phyloP scores from a whole-genome alignment of 2,797 vertebrate species.

The Anniella stebbinsi region DNA sequence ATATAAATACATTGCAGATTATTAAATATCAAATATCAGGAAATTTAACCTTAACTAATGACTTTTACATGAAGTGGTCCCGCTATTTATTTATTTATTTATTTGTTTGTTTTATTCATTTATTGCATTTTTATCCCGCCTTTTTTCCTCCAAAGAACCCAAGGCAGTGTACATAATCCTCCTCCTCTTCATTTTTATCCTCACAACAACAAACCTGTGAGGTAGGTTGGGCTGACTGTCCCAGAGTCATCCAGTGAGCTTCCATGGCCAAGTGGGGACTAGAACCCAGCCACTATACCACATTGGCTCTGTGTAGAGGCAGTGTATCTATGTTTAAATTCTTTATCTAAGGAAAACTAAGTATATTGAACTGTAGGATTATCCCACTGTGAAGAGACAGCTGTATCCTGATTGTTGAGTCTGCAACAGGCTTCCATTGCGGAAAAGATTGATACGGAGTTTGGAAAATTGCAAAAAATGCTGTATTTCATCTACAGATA shows the following conservation, averaged over 20 bases:
- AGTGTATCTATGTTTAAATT: conserved; percentile 14
- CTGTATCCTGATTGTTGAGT: not conserved
- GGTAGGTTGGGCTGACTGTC: too few relatives aligned
- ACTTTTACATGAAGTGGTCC: conserved; percentile 44
- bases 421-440: not conserved
- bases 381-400: not conserved
- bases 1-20: conserved; percentile 76
- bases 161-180: too few relatives aligned
- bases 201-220: too few relatives aligned
- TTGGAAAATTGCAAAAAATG: not conserved
- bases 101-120: too few relatives aligned
- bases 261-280: too few relatives aligned
- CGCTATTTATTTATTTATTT: not conserved
- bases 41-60: conserved; percentile 52
- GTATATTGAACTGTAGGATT: not conserved
- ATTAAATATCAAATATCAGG: conserved; percentile 70
- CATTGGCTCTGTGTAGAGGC: conserved; percentile 5
- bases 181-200: too few relatives aligned
- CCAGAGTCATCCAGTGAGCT: too few relatives aligned
- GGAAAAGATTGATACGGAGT: not conserved
- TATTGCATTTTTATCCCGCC: too few relatives aligned
- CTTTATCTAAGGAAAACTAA: not conserved
- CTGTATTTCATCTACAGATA: not conserved
- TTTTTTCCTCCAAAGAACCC: too few relatives aligned
- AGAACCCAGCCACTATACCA: too few relatives aligned